A percentile compares a stretch with the other conserved stretches of the same genome.
These are phyloP conservation scores for Drosophila sproati DNA, from an alignment of 1,140 invertebrate genomes.

Conservation along the genomic window DNA sequence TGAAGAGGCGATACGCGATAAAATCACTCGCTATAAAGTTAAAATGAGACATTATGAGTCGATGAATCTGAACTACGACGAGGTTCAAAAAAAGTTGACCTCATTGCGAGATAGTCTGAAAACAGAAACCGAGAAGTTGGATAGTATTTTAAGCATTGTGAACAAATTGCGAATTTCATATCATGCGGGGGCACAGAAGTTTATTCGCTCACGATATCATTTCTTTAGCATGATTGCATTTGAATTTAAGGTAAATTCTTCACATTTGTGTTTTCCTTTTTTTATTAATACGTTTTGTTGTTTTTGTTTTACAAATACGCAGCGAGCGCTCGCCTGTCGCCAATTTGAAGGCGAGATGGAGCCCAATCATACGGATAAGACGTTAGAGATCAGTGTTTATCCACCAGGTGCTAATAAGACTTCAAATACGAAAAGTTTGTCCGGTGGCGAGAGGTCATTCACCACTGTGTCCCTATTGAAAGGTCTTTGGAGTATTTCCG, in stretches of 20 bases:
- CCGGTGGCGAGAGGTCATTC: slow-evolving; percentile 98
- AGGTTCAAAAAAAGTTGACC: slow-evolving; percentile 44
- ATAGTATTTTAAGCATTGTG: slow-evolving; percentile 32
- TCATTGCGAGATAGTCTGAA: slow-evolving; percentile 13
- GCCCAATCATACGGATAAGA: slow-evolving; percentile 87
- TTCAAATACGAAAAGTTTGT: slow-evolving; percentile 89
- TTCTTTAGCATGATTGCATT: slow-evolving; percentile 68
- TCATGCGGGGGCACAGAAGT: slow-evolving; percentile 51
- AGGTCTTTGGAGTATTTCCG: slow-evolving; percentile 95
- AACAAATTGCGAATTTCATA: slow-evolving; percentile 55
- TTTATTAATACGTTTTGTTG: slow-evolving; percentile 8
- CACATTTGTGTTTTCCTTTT: not conserved
- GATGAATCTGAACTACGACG: slow-evolving; percentile 41
- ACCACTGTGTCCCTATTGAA: slow-evolving; percentile 97
- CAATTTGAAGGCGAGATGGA: slow-evolving; percentile 86
- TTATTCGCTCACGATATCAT: slow-evolving; percentile 57
- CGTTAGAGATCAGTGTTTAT: slow-evolving; percentile 87
- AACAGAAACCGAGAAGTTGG: slow-evolving; percentile 6
- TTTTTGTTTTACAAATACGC: not conserved
- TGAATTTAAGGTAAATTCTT: slow-evolving; percentile 52
- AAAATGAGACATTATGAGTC: slow-evolving; percentile 63
- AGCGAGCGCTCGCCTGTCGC: slow-evolving; percentile 58
- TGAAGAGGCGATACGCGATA: slow-evolving; percentile 55
- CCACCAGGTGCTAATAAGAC: slow-evolving; percentile 84
- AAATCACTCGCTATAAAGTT: slow-evolving; percentile 57